Conservation (phyloP, 2,113 vertebrate genomes). For the Oreocharis arfaki region DNA sequence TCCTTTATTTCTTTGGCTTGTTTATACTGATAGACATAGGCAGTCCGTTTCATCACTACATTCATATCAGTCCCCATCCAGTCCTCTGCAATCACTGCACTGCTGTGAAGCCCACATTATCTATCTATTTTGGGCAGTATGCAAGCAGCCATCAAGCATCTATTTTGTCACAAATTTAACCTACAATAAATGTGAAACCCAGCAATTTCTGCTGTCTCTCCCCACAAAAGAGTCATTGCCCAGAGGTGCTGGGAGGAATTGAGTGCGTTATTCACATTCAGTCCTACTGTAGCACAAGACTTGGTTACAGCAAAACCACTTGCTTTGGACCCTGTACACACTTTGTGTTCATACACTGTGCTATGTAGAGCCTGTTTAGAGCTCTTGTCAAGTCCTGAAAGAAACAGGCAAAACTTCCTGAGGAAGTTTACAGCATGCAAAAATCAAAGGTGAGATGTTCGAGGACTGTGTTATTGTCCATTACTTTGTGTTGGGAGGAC, state of each 20-base stretch:
- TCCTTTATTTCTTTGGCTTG: not conserved
- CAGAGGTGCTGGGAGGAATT: not conserved
- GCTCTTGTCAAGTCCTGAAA: not conserved
- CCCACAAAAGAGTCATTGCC: not conserved
- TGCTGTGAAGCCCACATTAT: not conserved
- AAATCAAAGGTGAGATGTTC: not conserved
- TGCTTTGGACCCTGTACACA: not conserved
- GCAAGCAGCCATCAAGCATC: not conserved
- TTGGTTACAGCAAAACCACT: not conserved
- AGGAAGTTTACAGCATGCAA: not conserved
- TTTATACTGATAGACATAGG: not conserved
- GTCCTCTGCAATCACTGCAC: not conserved
- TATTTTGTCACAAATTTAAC: not conserved
- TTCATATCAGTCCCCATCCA: not conserved
- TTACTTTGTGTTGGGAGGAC: not conserved
- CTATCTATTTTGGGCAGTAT: not conserved
- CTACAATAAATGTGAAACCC: not conserved
- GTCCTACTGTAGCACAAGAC: not conserved
- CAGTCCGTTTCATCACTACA: not conserved
- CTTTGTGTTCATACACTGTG: not conserved
- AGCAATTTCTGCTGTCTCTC: not conserved
- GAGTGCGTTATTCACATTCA: rapidly evolving
- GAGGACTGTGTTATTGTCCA: not conserved
- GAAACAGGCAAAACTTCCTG: not conserved
- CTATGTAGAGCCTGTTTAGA: not conserved